A percentile compares a stretch with the other conserved stretches of the same genome.
These are phyloP conservation scores for Cryptophagus acutangulus DNA, from an alignment of 2,888 invertebrate genomes.

Conservation along the genomic window DNA sequence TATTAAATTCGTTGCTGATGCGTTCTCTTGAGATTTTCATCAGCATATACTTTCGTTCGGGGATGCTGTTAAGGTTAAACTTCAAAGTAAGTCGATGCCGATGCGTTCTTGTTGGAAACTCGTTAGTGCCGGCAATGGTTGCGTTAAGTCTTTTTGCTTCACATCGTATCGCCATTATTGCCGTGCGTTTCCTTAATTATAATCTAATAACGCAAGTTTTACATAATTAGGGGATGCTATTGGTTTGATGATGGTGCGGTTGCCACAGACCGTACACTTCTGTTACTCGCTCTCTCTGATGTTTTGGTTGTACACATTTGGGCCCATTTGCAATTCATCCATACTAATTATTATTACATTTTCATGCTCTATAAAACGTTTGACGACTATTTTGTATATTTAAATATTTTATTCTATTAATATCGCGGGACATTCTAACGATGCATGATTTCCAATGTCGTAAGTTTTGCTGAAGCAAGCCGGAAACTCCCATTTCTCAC, in stretches of 20 bases:
- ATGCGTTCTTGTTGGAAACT: constrained; percentile 32
- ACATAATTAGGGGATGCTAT: constrained; percentile 29
- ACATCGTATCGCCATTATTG: constrained; percentile 32
- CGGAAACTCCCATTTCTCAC: constrained; percentile 16
- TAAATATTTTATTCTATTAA: no score
- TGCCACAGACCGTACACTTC: constrained; percentile 13
- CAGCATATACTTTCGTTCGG: no score
- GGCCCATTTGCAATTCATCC: constrained; percentile 26
- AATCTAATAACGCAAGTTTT: constrained; percentile 34
- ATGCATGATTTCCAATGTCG: no score
- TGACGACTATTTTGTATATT: no score
- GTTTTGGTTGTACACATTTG: constrained; percentile 14
- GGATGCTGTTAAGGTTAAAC: no score
- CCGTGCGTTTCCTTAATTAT: constrained; percentile 35
- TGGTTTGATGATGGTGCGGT: constrained; percentile 26
- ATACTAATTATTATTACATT: constrained; percentile 18
- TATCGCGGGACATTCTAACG: no score
- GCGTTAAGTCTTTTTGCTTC: constrained; percentile 27
- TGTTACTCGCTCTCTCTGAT: background rate
- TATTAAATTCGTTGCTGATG: no score
- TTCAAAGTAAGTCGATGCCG: no score
- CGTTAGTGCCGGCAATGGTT: constrained; percentile 27
- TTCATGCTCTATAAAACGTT: no score
- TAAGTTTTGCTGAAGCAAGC: constrained; percentile 12
- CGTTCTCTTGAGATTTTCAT: no score